Base-by-base conservation (phyloP, 1,140 invertebrate genomes). In the Caligus rogercresseyi region DNA sequence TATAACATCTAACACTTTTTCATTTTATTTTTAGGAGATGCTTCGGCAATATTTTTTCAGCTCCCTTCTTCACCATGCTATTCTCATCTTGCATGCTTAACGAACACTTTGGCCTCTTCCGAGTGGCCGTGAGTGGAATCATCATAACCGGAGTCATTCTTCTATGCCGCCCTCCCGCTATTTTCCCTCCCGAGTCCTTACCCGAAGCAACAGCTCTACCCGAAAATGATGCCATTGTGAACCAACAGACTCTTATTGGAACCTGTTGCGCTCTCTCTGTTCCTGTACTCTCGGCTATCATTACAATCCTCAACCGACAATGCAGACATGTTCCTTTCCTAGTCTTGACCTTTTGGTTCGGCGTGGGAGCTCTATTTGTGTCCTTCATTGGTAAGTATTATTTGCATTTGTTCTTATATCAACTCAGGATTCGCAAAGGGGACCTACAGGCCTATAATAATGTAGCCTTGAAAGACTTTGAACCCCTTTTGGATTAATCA, bases 321-420 rank as follows among this genome's bases (percentile, higher is more conserved):
- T 60, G 24, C 15, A 25, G 21, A 31, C 16, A 26, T 18, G 24
- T 60, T n/a, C 23, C 24, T 25, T 18, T 25, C 7, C 16, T 25
- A n/a, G 26, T 60, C 16, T 25, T 60, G 1, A 60, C 26, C 24
- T 60, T 60, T 19, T 60, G 57, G 57, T 60, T 60, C 21, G 57
- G 23, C 15, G 57, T 43, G 13, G 57, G 57, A 2, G 23, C 57
- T 1, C 26, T 60, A 18, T 13, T 60, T 2, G 57, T 60, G 4
- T 20, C 24, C 15, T 25, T 60, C 16, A 25, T 20, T 2, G 57
- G 57, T 60, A 60, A 60, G 15, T 14, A 19, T 3, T 2, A 51
- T 19, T 57, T n/a, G n/a, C n/a, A n/a, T n/a, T n/a, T n/a, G n/a
- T n/a, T n/a, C n/a, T n/a, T n/a, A n/a, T n/a, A n/a, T n/a, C n/a